These are phyloP conservation scores for Tridacna gigas DNA, from an alignment of 2,888 invertebrate species.

Conservation along the genomic window DNA sequence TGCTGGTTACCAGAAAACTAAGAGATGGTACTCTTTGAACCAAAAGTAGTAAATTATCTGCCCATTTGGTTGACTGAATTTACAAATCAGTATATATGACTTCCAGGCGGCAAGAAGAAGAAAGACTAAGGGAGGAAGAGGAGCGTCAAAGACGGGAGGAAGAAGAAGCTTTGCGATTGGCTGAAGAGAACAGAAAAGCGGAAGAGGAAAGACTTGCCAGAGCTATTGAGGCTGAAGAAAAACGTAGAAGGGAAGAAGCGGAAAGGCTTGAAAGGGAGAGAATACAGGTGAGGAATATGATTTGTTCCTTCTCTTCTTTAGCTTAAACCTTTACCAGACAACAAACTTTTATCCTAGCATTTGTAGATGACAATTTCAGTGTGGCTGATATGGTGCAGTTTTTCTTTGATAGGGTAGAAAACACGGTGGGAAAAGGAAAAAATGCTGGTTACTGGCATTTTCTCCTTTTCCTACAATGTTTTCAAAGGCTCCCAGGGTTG, in stretches of 20 bases:
- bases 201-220: conserved; percentile 94
- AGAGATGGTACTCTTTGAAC: too few species aligned
- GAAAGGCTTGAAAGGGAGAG: conserved; percentile 80
- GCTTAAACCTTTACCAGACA: too few species aligned
- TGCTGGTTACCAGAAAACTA: neutral
- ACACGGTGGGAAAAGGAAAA: too few species aligned
- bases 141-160: conserved; percentile 93
- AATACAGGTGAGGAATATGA: conserved; percentile 72
- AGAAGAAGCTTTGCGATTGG: conserved; percentile 89
- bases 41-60: neutral
- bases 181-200: conserved; percentile 91
- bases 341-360: too few species aligned
- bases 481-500: too few species aligned
- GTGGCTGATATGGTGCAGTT: too few species aligned
- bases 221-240: conserved; percentile 89
- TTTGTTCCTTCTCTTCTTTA: too few species aligned
- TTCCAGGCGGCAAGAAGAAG: conserved; percentile 90
- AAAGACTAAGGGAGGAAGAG: conserved; percentile 91
- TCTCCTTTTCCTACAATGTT: too few species aligned
- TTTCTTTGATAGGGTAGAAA: too few species aligned
- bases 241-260: conserved; percentile 91
- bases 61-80: neutral
- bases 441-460: too few species aligned
- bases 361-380: too few species aligned
- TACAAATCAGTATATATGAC: neutral